A percentile compares a stretch with the other conserved stretches of the same genome.
phyloP scores from a whole-genome alignment of 2,113 vertebrate genomes.

The Promerops cafer region DNA sequence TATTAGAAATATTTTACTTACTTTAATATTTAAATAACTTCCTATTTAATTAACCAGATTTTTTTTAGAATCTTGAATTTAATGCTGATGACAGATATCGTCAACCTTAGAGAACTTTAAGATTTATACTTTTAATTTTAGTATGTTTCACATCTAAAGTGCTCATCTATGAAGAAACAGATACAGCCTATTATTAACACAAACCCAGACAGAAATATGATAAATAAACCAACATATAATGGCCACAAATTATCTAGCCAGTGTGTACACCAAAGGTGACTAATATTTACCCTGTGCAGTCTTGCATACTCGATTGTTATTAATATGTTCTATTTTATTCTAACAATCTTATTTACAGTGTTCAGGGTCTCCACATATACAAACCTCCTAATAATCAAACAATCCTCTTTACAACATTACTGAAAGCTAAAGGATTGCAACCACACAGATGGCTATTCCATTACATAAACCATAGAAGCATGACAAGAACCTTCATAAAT shows the following conservation, averaged over 20 bases:
- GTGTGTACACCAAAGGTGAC: background rate
- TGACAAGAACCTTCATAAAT: background rate
- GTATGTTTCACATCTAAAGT: background rate
- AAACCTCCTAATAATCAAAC: constrained; percentile 3
- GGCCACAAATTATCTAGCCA: background rate
- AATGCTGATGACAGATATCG: background rate
- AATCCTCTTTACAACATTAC: background rate
- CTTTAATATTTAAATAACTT: background rate
- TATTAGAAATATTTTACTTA: background rate
- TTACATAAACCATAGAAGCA: background rate
- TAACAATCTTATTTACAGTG: background rate
- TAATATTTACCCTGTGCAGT: background rate
- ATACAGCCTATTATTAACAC: background rate
- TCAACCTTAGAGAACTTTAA: background rate
- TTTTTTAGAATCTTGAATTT: background rate
- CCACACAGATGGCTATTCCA: background rate
- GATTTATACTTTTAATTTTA: constrained; percentile 23
- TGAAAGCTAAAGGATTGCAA: background rate
- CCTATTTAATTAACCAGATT: background rate
- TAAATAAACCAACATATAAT: background rate
- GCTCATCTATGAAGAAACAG: background rate
- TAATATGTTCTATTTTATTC: background rate
- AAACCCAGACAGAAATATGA: background rate
- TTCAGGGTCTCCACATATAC: background rate
- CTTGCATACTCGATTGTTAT: background rate